A percentile compares a stretch with the other conserved stretches of the same genome.
phyloP scores from a whole-genome alignment of 2,797 vertebrate genomes.

The Australoheros facetus region DNA sequence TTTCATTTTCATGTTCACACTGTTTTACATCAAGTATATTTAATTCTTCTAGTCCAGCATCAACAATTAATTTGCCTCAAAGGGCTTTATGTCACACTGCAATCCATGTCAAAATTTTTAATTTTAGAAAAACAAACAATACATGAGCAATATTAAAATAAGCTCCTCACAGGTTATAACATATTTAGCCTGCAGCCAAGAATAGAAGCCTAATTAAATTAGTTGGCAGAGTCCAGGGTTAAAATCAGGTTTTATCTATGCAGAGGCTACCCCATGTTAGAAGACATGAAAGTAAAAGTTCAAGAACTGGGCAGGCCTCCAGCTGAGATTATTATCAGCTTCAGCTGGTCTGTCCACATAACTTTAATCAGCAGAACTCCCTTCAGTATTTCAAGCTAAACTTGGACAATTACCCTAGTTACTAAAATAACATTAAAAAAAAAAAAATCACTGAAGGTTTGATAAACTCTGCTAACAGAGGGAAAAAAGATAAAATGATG shows the following conservation, averaged over 20 bases:
- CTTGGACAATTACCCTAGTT: background rate
- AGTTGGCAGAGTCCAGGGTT: background rate
- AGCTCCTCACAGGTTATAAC: background rate
- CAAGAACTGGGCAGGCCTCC: conserved; percentile 1
- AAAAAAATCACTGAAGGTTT: background rate
- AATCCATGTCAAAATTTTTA: background rate
- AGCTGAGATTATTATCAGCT: conserved; percentile 21
- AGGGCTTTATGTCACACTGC: background rate
- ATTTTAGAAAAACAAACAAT: background rate
- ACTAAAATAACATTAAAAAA: background rate
- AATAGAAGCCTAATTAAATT: background rate
- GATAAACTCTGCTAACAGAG: background rate
- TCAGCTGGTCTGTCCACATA: conserved; percentile 7
- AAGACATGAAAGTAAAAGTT: background rate
- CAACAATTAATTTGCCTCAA: background rate
- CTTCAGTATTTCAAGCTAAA: background rate
- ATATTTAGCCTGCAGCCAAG: background rate
- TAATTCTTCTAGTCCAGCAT: background rate
- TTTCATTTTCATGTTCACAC: background rate
- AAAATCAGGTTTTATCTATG: background rate
- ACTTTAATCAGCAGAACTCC: background rate
- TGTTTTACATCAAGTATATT: background rate
- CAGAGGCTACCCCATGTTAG: background rate
- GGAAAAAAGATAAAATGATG: background rate
- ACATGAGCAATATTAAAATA: background rate